Conservation (phyloP, 2,113 vertebrate species). For the Ibidorhyncha struthersii region DNA sequence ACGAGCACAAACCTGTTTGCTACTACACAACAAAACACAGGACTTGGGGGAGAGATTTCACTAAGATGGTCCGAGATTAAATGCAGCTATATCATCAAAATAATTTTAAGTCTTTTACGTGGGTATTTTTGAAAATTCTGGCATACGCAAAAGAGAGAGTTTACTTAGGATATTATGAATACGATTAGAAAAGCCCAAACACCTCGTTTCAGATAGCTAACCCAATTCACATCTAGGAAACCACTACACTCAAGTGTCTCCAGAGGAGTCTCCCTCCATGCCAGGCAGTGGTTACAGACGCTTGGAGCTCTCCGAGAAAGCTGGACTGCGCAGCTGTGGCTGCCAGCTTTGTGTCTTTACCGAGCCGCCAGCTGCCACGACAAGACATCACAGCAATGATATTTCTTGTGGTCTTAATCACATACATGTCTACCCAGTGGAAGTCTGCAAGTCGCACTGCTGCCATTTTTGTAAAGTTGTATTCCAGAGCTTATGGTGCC, state of each 20-base stretch:
- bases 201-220: neutral
- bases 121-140: neutral
- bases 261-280: neutral
- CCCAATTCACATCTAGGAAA: neutral
- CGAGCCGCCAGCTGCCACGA: rapidly evolving
- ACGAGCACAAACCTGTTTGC: neutral
- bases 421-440: neutral
- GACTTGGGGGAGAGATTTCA: neutral
- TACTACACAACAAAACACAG: neutral
- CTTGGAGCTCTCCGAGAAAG: neutral
- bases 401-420: neutral
- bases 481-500: neutral
- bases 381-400: neutral
- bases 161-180: neutral
- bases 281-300: neutral
- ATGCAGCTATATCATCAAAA: neutral
- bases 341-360: neutral
- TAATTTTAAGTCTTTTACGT: neutral
- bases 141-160: neutral
- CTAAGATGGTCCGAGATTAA: neutral
- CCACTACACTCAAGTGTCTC: neutral
- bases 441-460: rapidly evolving
- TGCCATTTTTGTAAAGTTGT: neutral
- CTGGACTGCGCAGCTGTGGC: neutral
- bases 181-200: neutral